phyloP scores from a whole-genome alignment of 2,113 vertebrate genomes.

The Bujurquina vittata region DNA sequence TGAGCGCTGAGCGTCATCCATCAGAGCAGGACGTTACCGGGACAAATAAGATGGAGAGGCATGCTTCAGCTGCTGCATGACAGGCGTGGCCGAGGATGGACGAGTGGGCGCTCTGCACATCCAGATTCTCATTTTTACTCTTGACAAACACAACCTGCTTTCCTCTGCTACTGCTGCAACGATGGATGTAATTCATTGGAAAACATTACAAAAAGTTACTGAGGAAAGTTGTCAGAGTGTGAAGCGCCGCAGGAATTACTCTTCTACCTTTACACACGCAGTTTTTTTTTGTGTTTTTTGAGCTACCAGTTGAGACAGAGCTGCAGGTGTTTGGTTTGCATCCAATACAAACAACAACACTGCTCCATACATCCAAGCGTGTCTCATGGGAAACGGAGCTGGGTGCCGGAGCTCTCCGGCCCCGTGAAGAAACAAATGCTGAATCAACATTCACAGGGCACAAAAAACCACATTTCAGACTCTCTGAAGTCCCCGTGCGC shows the following conservation, averaged over 20 bases:
- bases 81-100: constrained; percentile 43
- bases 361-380: constrained; percentile 5
- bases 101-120: constrained; percentile 5
- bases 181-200: constrained; percentile 49
- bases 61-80: constrained; percentile 60
- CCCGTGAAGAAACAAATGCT: not conserved
- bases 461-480: not conserved
- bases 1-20: constrained; percentile 41
- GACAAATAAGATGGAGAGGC: constrained; percentile 34
- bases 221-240: constrained; percentile 40
- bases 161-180: not conserved
- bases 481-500: not conserved
- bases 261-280: constrained; percentile 8
- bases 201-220: constrained; percentile 51
- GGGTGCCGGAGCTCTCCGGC: constrained; percentile 7
- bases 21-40: constrained; percentile 27
- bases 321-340: constrained; percentile 36
- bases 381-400: constrained; percentile 10
- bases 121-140: not conserved
- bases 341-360: constrained; percentile 40
- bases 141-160: not conserved
- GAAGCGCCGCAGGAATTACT: constrained; percentile 39
- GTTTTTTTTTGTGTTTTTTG: not conserved
- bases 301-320: constrained; percentile 62
- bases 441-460: constrained; percentile 30